Percentiles rank a stretch among this genome's conserved stretches.
Evolutionary conservation across 2,113 vertebrate genomes (phyloP).

Genomic region (Embiotoca jacksoni): DNA sequence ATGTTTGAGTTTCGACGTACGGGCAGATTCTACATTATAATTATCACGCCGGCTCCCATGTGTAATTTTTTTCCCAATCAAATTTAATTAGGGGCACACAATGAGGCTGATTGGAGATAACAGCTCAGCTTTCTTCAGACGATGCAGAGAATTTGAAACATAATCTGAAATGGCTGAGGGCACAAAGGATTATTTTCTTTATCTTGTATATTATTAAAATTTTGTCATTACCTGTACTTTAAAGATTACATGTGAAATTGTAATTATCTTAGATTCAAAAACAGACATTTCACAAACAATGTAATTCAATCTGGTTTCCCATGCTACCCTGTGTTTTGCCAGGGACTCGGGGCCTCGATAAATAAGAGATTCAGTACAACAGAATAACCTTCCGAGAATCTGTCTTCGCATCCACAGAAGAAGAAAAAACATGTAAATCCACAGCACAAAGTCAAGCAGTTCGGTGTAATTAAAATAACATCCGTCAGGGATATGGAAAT

Average conservation of each 20-base stretch:
- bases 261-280: slow-evolving; percentile 38
- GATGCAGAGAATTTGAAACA: slow-evolving; percentile 34
- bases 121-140: slow-evolving; percentile 44
- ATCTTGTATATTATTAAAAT: slow-evolving; percentile 34
- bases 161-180: slow-evolving; percentile 34
- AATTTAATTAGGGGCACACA: slow-evolving; percentile 70
- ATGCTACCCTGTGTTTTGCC: slow-evolving; percentile 13
- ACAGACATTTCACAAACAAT: slow-evolving; percentile 10
- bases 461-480: slow-evolving; percentile 80
- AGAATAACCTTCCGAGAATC: slow-evolving; percentile 55
- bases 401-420: slow-evolving; percentile 45
- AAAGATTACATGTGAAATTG: slow-evolving; percentile 3
- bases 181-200: slow-evolving; percentile 40
- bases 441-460: slow-evolving; percentile 66
- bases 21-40: slow-evolving; percentile 56
- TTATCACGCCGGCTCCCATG: slow-evolving; percentile 61
- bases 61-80: slow-evolving; percentile 65
- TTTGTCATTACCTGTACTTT: slow-evolving; percentile 29
- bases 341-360: slow-evolving; percentile 27
- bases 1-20: slow-evolving; percentile 56
- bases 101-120: slow-evolving; percentile 77
- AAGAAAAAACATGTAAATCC: slow-evolving; percentile 67
- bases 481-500: slow-evolving; percentile 79
- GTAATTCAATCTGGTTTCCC: slow-evolving; percentile 17
- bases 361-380: slow-evolving; percentile 56